Evolutionary conservation across 2,888 invertebrate species (phyloP).

Genomic region (Dysmachus trigonus): DNA sequence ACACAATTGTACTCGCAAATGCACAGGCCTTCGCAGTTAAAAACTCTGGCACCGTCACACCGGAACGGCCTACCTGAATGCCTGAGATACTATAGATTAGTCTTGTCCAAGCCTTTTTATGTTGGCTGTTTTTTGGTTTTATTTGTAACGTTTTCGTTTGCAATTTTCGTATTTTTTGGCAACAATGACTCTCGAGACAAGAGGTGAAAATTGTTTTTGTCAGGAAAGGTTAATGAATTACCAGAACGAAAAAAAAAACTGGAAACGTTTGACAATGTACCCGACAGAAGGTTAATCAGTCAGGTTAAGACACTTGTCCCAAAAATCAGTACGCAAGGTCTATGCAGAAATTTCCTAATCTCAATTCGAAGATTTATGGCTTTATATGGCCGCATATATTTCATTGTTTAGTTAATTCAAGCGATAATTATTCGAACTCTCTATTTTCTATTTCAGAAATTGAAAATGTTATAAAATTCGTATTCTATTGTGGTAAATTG

Average conservation of each 20-base stretch:
- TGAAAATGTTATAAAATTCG: too few species aligned
- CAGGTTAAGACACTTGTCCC: background rate
- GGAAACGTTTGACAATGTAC: background rate
- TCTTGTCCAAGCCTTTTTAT: background rate
- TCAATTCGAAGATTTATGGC: background rate
- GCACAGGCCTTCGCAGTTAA: conserved; percentile 4
- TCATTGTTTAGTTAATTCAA: background rate
- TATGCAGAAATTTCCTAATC: background rate
- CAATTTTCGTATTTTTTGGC: background rate
- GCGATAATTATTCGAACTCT: background rate
- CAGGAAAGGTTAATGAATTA: conserved; percentile 18
- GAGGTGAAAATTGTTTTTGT: background rate
- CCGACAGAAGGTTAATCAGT: background rate
- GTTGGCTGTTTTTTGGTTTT: background rate
- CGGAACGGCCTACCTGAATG: background rate
- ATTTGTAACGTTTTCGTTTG: background rate
- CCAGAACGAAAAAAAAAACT: background rate
- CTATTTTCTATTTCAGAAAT: too few species aligned
- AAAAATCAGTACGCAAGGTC: background rate
- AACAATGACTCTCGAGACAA: background rate
- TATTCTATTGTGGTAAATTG: too few species aligned
- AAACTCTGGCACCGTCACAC: background rate
- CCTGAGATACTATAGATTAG: background rate
- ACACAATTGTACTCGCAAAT: conserved; percentile 2
- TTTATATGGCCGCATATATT: background rate